Percentiles rank a stretch among this genome's conserved stretches.
Conservation (phyloP, 2,113 vertebrate genomes). For the Notarius quadriscutis region DNA sequence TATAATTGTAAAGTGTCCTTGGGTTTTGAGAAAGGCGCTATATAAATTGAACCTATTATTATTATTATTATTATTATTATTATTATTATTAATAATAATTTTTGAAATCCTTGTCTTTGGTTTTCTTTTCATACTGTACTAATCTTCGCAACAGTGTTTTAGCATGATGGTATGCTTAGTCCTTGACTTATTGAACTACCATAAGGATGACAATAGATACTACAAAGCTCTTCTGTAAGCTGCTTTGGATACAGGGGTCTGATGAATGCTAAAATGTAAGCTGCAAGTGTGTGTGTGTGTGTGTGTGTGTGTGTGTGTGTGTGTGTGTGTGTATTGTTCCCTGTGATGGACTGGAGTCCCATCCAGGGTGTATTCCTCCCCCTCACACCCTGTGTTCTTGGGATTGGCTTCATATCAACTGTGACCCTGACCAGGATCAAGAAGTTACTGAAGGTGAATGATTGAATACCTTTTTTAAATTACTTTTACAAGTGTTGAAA, state of each 20-base stretch:
- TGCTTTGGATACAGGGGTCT: background rate
- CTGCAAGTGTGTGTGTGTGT: no score
- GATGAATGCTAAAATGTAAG: background rate
- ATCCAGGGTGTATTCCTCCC: background rate
- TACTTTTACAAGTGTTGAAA: background rate
- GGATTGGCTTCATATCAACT: background rate
- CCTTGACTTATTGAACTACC: background rate
- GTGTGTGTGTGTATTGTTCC: background rate
- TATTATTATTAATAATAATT: no score
- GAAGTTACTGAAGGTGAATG: background rate
- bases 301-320: no score
- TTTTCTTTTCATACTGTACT: background rate
- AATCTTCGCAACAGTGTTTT: background rate
- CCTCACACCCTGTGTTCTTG: background rate
- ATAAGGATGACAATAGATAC: background rate
- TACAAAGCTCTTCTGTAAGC: background rate
- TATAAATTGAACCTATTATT: no score
- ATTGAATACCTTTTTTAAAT: background rate
- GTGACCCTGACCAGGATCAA: background rate
- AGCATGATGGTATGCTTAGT: background rate
- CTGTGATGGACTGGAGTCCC: background rate
- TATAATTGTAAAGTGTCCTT: no score
- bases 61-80: no score
- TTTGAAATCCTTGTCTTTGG: no score
- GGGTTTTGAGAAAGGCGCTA: no score